Base-by-base conservation (phyloP, 2,888 invertebrate species). In the Temnothorax unifasciatus region DNA sequence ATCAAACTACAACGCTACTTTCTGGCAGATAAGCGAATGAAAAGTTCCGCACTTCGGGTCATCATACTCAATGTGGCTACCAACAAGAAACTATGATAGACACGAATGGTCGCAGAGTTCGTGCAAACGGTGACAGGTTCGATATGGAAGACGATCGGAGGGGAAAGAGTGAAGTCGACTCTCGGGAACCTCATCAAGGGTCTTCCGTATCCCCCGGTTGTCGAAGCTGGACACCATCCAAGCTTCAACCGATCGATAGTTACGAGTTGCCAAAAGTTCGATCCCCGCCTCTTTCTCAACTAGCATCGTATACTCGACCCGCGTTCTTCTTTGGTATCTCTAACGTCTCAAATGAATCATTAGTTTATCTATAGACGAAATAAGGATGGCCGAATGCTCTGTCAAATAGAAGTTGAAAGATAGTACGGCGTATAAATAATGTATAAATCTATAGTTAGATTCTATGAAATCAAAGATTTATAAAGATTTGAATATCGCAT, bases 181-280 rank as follows among this genome's bases (percentile, higher is more conserved):
- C 85, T 81, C 82, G 84, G 77, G 64, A 83, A 87, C 74, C 85
- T 90, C 89, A 82, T 86, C 87, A 82, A 86, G 86, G 71, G 61
- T 86, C 84, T 86, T 85, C 81, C 81, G 66, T 75, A 69, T 75
- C 52, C 61, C 66, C 41, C 38, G 68, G 68, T 69, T 79, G 85
- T 82, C 85, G 71, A 50, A 82, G 84, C 85, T 89, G 87, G 89
- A 90, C 89, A 86, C 74, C 75, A 85, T 85, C 87, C 86, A 87
- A 88, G 86, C 83, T 89, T 82, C 83, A 75, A 77, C 79, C 74
- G 88, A 63, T 86, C 88, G 89, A 91, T 91, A 92, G 91, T 92
- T 91, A 87, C 88, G 89, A 91, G 87, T 92, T 92, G 88, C 87
- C 91, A 91, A 92, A 92, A 92, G 90, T 92, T 92, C 90, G 89